Base-by-base conservation (phyloP, 2,888 invertebrate species). In the Plebejus anna region DNA sequence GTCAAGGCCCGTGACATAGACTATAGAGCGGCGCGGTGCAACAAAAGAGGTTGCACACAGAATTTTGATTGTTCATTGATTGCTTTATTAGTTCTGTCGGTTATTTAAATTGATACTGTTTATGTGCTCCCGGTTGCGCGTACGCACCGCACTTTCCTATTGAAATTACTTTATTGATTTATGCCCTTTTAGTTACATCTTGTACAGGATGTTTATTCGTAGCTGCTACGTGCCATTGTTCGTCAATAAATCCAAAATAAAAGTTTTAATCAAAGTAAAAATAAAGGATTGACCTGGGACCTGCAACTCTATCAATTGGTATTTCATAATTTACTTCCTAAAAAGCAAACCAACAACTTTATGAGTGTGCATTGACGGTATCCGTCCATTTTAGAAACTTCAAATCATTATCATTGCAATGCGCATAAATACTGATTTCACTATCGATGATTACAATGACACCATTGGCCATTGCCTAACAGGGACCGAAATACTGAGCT, bases 21-120 rank as follows among this genome's bases (percentile, higher is more conserved):
- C 84, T 84, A 86, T 59, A 75, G 42, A 71, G 59, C 71, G 59
- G 77, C 77, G 80, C 82, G 81, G 81, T 79, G 79, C 78, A 75
- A 78, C 81, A 81, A 82, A 81, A 78, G 79, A 79, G 84, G 83
- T 77, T 81, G 83, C 81, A 83, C 80, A 81, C 81, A 81, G 88
- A 88, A 88, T 89, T 84, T 83, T 79, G 84, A 88, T 87, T 86
- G 81, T 77, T 83, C 82, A 84, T 84, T 86, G 85, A 85, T 87
- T 87, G 86, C 82, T 85, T 85, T 86, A 85, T 85, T 82, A 79
- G 81, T 78, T 79, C 77, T 80, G 81, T 80, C 83, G 81, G 81
- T 84, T 82, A 82, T 80, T 81, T 80, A 82, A 80, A 82, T 77
- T 79, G 80, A 79, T 81, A 79, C 80, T 79, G 79, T 79, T 81